phyloP scores from a whole-genome alignment of 2,113 vertebrate genomes.

The Lutjanus erythropterus region DNA sequence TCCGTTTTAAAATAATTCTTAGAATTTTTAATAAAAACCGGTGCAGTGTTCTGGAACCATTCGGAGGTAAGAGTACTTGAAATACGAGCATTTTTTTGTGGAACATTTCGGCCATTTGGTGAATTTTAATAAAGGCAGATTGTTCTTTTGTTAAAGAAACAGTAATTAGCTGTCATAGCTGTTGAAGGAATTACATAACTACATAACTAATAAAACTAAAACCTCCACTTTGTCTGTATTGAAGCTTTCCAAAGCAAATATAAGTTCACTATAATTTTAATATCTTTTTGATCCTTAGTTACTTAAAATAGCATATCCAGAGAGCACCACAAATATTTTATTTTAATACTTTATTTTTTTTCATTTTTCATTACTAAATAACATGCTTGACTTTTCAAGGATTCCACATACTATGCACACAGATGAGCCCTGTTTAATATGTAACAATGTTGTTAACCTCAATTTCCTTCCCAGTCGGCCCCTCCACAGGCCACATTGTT shows the following conservation, averaged over 20 bases:
- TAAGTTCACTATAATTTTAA: background rate
- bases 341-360: conserved; percentile 8
- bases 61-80: background rate
- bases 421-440: conserved; percentile 78
- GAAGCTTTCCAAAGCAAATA: background rate
- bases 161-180: background rate
- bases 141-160: background rate
- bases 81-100: conserved; percentile 19
- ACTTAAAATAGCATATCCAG: background rate
- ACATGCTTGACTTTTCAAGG: conserved; percentile 26
- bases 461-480: conserved; percentile 82
- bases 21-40: background rate
- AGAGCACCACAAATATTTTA: conserved; percentile 12
- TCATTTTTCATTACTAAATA: conserved; percentile 19
- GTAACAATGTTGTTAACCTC: conserved; percentile 87
- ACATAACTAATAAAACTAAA: no score
- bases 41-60: background rate
- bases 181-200: no score
- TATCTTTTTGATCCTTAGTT: conserved; percentile 5
- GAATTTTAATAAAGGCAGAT: background rate
- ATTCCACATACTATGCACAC: conserved; percentile 80
- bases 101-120: background rate
- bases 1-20: no score
- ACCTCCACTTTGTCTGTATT: background rate
- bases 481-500: conserved; percentile 76